Base-by-base conservation (phyloP, 2,888 invertebrate genomes). In the Lathronympha strigana region DNA sequence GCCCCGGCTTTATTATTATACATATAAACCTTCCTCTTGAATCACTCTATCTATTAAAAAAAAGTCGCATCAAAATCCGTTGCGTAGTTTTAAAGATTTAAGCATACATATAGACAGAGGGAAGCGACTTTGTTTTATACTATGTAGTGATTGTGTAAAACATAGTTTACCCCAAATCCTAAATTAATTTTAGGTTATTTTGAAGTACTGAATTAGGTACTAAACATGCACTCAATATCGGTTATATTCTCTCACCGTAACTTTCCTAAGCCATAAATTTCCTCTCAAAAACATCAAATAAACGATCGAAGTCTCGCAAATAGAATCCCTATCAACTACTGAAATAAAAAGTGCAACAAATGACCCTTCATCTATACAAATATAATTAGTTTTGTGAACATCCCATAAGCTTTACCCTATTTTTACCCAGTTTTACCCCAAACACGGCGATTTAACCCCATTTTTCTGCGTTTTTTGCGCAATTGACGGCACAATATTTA, bases 331-430 rank as follows among this genome's bases (percentile, higher is more conserved):
- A 78, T 81, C 77, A 78, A 73, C 81, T 77, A 78, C 79, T 68
- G 69, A 72, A 77, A 70, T 70, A 73, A 74, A 81, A 81, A 78
- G 76, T 71, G 72, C 76, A 78, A 71, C 70, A 82, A 82, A 83
- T 82, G 76, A 82, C 82, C 81, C 78, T 76, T 71, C 75, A 75
- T 72, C 83, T 74, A 90, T 90, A 90, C 92, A 88, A 90, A 87
- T 78, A 87, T 88, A 90, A 92, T 92, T 91, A 91, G 90, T 86
- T 82, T 84, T 83, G 84, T 85, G 77, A 77, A 83, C 82, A 82
- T 85, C 81, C 85, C 79, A 74, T 76, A 72, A 75, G 76, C 73
- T 75, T 63, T 58, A 64, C 63, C 63, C 63, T 8, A 58, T 51
- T 63, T 63, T 58, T 63, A 38, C 62, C 25, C 19, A 36, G 31